Evolutionary conservation across 2,113 vertebrate genomes (phyloP), one percentile per base, ranked within the genome.

Genomic region (Hemiprocne comata): DNA sequence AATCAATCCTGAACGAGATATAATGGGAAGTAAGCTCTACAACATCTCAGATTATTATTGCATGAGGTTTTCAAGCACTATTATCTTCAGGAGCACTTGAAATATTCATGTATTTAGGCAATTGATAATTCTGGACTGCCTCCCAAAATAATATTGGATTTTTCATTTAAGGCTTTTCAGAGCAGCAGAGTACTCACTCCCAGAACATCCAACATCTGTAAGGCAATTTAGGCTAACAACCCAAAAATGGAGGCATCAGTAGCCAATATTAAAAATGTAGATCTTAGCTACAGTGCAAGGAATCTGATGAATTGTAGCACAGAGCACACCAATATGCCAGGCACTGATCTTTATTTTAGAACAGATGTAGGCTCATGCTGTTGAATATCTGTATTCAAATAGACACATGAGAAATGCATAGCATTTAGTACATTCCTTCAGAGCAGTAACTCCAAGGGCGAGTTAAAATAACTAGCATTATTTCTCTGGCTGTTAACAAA

Each of bases 391-490:
- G 44, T 92, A 90, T 94, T 96, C 93, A 95, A 92, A 93, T 90
- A 95, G 93, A 88, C 48, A 74, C 90, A 86, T 48, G 75, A 97
- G 90, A 92, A 93, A 95, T 64, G 61, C 34, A 60, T 11, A 84
- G 88, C 75, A 93, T 93, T 94, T 95, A 92, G 85, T 79, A 88
- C 83, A 69, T 93, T 95, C 94, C 79, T 94, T 90, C 76, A 86
- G 82, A 94, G 85, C 75, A 93, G 65, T 50, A 86, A 77, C 72
- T 93, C 92, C 69, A 89, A 86, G 93, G 94, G 69, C 0, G 0
- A 96, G 65, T 84, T 93, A 90, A 96, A 96, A 96, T 96, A 96
- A 93, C 92, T 53, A 38, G 76, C 82, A 61, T 94, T 95, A 94
- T 95, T 95, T 78, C 82, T 93, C 69, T 60, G 62, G 69, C 90